These are phyloP conservation scores for Amblyjoppa fuscipennis DNA, from an alignment of 2,888 invertebrate species.

Conservation along the genomic window DNA sequence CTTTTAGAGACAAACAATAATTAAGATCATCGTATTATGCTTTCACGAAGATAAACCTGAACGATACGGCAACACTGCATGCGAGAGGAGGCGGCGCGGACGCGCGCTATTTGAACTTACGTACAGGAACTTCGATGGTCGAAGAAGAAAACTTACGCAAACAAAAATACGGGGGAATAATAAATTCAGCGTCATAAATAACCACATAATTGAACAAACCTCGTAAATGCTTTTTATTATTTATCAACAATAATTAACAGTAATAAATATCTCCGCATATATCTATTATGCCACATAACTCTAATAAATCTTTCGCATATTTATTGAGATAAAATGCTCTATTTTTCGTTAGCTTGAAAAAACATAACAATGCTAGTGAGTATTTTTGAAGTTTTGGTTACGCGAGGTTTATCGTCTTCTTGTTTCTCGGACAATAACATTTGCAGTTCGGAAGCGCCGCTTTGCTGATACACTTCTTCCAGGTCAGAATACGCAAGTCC, in stretches of 20 bases:
- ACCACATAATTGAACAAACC: too few species aligned
- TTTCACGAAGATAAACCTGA: neutral
- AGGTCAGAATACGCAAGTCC: constrained; percentile 1
- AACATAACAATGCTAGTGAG: neutral
- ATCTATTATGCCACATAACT: too few species aligned
- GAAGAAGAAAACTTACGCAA: neutral
- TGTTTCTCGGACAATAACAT: constrained; percentile 17
- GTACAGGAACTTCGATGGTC: neutral
- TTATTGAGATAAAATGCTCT: neutral
- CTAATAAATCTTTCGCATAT: too few species aligned
- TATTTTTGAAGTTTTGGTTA: constrained; percentile 9
- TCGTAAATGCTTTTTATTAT: too few species aligned
- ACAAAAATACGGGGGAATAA: neutral
- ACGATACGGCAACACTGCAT: constrained; percentile 9
- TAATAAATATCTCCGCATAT: too few species aligned
- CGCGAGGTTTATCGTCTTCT: neutral
- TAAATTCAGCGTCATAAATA: neutral
- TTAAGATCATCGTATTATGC: neutral
- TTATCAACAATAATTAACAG: too few species aligned
- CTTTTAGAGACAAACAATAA: neutral
- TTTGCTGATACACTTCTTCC: neutral
- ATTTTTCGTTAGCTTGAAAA: neutral
- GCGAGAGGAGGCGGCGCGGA: neutral
- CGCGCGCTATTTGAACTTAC: neutral
- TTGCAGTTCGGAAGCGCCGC: neutral